Evolutionary conservation across 2,113 vertebrate species (phyloP).

Genomic region (Cinclus cinclus): DNA sequence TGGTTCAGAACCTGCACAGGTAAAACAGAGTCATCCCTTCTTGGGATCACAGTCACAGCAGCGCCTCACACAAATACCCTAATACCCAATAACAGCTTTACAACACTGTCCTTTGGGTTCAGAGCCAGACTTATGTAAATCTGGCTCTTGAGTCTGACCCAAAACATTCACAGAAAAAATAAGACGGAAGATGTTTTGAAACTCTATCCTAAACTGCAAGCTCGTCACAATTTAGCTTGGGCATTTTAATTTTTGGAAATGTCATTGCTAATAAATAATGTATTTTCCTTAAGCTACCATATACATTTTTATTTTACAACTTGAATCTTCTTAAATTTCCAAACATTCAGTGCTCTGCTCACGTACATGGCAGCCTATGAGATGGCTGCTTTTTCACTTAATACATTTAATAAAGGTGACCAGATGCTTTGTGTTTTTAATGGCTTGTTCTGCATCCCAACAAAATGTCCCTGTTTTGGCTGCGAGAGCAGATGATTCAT

Average conservation of each 20-base stretch:
- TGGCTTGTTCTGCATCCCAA: conserved; percentile 59
- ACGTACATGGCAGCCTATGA: neutral
- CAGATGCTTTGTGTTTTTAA: conserved; percentile 67
- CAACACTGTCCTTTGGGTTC: neutral
- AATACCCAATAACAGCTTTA: neutral
- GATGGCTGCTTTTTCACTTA: conserved; percentile 32
- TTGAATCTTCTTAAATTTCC: neutral
- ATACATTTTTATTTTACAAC: conserved; percentile 21
- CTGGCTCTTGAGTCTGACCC: neutral
- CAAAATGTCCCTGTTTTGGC: conserved; percentile 66
- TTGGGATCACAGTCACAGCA: neutral
- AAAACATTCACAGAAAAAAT: neutral
- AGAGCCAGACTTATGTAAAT: neutral
- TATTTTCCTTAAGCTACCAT: neutral
- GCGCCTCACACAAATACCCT: neutral
- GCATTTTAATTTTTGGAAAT: conserved; percentile 40
- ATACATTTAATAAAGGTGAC: conserved; percentile 64
- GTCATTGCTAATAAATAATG: conserved; percentile 46
- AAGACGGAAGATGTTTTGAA: neutral
- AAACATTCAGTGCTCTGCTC: neutral
- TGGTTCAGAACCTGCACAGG: neutral
- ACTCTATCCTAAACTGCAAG: conserved; percentile 9
- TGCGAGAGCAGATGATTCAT: conserved; percentile 40
- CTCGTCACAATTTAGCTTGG: conserved; percentile 26
- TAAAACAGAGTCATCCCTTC: neutral